Percentiles rank a stretch among this genome's conserved stretches.
Evolutionary conservation across 2,797 vertebrate genomes (phyloP).

Genomic region (Diglossa cyanea): DNA sequence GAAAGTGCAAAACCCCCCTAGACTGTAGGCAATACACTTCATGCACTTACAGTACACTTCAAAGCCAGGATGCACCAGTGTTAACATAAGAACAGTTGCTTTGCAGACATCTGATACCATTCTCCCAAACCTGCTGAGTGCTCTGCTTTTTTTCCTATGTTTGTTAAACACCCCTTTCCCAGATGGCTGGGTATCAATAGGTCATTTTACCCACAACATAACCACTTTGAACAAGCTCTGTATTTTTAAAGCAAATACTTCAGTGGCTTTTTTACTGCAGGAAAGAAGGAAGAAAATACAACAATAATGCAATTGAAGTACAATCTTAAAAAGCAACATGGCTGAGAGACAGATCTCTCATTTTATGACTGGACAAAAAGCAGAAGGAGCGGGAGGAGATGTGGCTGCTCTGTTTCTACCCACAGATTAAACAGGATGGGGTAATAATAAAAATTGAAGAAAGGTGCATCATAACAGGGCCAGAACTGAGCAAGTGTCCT

Average conservation of each 20-base stretch:
- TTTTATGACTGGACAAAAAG: conserved; percentile 13
- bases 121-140: conserved; percentile 6
- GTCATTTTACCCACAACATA: not conserved
- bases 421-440: not conserved
- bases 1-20: not conserved
- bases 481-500: not conserved
- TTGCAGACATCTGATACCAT: not conserved
- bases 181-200: not conserved
- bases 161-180: not conserved
- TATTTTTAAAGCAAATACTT: conserved; percentile 25
- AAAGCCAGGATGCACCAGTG: conserved; percentile 2
- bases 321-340: conserved; percentile 51
- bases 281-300: not conserved
- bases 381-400: not conserved
- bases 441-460: not conserved
- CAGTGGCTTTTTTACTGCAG: not conserved
- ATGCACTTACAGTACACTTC: not conserved
- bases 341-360: conserved; percentile 16
- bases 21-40: not conserved
- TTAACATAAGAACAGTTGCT: conserved; percentile 36
- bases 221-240: not conserved
- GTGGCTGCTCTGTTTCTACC: not conserved
- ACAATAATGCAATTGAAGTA: not conserved
- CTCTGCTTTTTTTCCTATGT: not conserved
- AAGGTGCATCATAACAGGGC: not conserved